Evolutionary conservation across 2,113 vertebrate species (phyloP).

Genomic region (Aplodontia rufa): DNA sequence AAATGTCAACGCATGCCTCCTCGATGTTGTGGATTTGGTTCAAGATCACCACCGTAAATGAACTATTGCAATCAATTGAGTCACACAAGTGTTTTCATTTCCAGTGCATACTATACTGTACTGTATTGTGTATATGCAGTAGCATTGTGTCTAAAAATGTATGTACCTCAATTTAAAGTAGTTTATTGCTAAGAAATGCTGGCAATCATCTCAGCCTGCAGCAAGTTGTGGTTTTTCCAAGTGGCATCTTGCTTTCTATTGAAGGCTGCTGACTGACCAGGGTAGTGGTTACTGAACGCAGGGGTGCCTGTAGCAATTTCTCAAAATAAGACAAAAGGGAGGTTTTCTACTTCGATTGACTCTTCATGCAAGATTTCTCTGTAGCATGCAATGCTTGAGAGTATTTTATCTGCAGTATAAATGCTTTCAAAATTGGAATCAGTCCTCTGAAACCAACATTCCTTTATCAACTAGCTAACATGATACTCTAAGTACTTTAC

Average conservation of each 20-base stretch:
- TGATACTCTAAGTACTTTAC: neutral
- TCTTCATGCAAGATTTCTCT: neutral
- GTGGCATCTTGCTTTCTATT: neutral
- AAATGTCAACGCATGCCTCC: neutral
- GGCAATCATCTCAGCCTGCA: neutral
- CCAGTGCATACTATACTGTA: neutral
- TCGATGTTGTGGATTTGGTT: neutral
- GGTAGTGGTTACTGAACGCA: rapidly evolving
- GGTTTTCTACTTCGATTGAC: neutral
- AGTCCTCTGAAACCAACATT: neutral
- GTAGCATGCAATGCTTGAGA: neutral
- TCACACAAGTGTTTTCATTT: neutral
- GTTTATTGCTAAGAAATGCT: neutral
- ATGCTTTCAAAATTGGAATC: neutral
- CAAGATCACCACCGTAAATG: too few relatives aligned
- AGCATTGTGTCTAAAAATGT: neutral
- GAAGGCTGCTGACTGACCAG: rapidly evolving
- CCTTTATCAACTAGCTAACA: neutral
- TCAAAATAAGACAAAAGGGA: neutral
- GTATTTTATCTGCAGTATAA: rapidly evolving
- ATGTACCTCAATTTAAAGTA: neutral
- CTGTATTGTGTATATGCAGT: neutral
- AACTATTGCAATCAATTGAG: neutral
- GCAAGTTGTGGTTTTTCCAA: neutral
- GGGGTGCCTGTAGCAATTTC: neutral